These are phyloP conservation scores for Saimiri boliviensis DNA, from an alignment of 2,113 vertebrate species.

Conservation along the genomic window DNA sequence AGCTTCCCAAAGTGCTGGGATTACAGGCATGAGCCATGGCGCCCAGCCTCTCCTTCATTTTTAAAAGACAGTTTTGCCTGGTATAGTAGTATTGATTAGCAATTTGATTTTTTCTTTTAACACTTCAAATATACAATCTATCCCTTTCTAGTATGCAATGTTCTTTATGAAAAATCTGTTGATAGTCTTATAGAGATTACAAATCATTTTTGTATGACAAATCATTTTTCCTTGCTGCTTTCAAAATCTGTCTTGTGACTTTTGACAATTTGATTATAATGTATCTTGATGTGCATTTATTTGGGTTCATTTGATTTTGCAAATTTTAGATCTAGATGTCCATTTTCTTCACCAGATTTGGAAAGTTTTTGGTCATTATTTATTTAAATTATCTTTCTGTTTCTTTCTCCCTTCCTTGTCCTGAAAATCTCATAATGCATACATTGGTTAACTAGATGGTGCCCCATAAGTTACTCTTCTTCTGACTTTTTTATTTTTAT, in stretches of 20 bases:
- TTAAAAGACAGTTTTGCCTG: background rate
- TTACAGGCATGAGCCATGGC: no score
- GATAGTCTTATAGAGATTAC: background rate
- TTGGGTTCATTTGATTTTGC: background rate
- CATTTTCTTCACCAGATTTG: background rate
- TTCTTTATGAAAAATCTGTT: background rate
- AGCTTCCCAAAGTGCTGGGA: no score
- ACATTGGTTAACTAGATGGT: background rate
- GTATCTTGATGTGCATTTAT: background rate
- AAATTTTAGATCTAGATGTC: background rate
- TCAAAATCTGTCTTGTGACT: background rate
- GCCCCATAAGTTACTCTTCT: background rate
- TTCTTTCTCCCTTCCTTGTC: background rate
- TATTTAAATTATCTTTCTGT: background rate
- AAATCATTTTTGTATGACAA: background rate
- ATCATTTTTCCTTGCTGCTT: background rate
- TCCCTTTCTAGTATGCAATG: background rate
- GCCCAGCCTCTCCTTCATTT: background rate
- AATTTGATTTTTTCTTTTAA: background rate
- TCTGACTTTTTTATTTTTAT: background rate
- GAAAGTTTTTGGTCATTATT: background rate
- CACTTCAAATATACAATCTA: background rate
- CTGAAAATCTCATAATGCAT: background rate
- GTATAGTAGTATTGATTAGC: background rate
- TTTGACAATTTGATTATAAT: background rate